These are phyloP conservation scores for Nestor notabilis DNA, from an alignment of 2,113 vertebrate genomes.

Conservation along the genomic window DNA sequence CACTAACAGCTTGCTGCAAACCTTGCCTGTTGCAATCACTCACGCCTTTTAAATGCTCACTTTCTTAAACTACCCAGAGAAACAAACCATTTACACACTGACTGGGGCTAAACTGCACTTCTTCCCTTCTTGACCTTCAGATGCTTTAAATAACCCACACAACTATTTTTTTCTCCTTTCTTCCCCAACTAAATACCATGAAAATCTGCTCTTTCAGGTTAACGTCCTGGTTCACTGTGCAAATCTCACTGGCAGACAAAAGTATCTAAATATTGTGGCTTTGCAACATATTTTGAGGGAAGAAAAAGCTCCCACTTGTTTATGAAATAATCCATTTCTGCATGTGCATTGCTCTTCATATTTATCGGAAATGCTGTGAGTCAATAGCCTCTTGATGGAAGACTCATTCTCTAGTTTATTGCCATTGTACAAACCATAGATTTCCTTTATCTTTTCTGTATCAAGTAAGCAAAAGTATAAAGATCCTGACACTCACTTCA, in stretches of 20 bases:
- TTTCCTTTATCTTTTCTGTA: not conserved
- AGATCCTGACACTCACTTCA: not conserved
- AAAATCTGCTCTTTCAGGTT: not conserved
- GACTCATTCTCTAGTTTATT: not conserved
- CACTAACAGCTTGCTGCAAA: not conserved
- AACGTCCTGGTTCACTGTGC: not conserved
- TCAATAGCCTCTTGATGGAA: not conserved
- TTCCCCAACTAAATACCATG: not conserved
- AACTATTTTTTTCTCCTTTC: not conserved
- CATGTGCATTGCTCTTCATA: not conserved
- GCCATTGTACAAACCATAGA: not conserved
- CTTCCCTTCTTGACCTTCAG: not conserved
- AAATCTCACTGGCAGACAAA: not conserved
- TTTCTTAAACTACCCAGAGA: conserved; percentile 4
- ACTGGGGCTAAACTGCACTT: not conserved
- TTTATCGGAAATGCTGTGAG: not conserved
- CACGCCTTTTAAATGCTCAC: not conserved
- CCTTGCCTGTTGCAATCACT: not conserved
- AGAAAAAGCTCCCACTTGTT: not conserved
- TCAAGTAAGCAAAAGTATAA: not conserved
- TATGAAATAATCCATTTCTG: not conserved
- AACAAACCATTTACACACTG: not conserved
- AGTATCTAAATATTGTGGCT: not conserved
- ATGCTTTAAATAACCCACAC: not conserved
- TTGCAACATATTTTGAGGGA: not conserved